A percentile compares a stretch with the other conserved stretches of the same genome.
phyloP scores from a whole-genome alignment of 2,797 vertebrate species.

The Muraenolepis orangiensis region DNA sequence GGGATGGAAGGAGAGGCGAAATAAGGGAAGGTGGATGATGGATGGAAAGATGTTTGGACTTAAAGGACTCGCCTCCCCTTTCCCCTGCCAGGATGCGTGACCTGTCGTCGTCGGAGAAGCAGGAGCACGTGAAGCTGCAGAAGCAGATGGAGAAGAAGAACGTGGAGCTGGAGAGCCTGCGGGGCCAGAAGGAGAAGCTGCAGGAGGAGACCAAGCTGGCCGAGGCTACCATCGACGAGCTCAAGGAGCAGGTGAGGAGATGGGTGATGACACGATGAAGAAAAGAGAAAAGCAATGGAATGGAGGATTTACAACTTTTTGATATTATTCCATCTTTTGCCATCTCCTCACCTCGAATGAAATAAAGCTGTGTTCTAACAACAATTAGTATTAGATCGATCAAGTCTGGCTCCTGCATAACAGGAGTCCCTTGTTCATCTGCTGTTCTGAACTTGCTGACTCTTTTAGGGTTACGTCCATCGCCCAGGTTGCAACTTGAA shows the following conservation, averaged over 20 bases:
- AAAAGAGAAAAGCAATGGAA: too few species aligned
- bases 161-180: conserved; percentile 83
- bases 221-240: conserved; percentile 89
- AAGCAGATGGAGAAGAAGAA: conserved; percentile 98
- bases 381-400: too few species aligned
- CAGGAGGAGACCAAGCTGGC: conserved; percentile 86
- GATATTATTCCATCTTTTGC: too few species aligned
- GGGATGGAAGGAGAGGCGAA: background rate
- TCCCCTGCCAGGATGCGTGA: conserved; percentile 73
- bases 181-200: conserved; percentile 89
- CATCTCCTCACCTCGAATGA: too few species aligned
- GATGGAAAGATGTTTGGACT: background rate
- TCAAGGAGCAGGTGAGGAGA: conserved; percentile 87
- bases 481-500: too few species aligned
- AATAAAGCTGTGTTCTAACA: too few species aligned
- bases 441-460: too few species aligned
- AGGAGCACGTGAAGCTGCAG: conserved; percentile 93
- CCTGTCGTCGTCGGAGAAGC: conserved; percentile 76
- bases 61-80: background rate
- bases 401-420: too few species aligned
- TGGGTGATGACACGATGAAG: too few species aligned
- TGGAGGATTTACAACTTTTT: too few species aligned
- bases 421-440: too few species aligned
- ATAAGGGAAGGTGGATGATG: background rate
- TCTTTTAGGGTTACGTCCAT: too few species aligned